Conservation (phyloP, 2,797 vertebrate genomes). For the Coregonus suidteri region DNA sequence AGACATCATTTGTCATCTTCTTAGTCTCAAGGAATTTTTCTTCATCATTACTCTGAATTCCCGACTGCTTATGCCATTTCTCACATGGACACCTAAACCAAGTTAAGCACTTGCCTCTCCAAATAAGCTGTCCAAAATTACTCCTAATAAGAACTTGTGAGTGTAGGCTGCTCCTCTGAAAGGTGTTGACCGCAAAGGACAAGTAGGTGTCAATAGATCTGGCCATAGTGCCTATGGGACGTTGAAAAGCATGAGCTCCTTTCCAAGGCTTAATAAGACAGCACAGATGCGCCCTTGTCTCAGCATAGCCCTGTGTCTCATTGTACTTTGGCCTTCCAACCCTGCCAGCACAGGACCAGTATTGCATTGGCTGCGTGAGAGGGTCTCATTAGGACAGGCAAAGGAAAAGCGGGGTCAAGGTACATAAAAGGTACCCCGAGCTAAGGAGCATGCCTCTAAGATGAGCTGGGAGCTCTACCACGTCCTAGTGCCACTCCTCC, state of each 20-base stretch:
- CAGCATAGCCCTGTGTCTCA: slow-evolving; percentile 71
- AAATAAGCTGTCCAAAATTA: slow-evolving; percentile 72
- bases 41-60: slow-evolving; percentile 54
- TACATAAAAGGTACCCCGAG: slow-evolving; percentile 94
- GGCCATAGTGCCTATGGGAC: slow-evolving; percentile 68
- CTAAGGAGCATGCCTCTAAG: slow-evolving; percentile 90
- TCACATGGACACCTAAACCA: slow-evolving; percentile 55
- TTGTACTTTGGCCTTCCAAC: slow-evolving; percentile 79
- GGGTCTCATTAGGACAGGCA: slow-evolving; percentile 96
- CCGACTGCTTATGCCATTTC: slow-evolving; percentile 34
- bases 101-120: slow-evolving; percentile 73
- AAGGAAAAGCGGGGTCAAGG: slow-evolving; percentile 97
- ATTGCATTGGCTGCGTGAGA: slow-evolving; percentile 71
- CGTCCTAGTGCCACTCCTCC: slow-evolving; percentile 76
- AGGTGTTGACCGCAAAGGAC: slow-evolving; percentile 76
- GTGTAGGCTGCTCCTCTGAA: slow-evolving; percentile 62
- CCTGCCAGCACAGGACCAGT: slow-evolving; percentile 77
- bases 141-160: slow-evolving; percentile 70
- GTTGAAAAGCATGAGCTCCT: slow-evolving; percentile 76
- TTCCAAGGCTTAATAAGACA: slow-evolving; percentile 78
- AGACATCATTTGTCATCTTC: slow-evolving; percentile 60
- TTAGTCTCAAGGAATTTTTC: slow-evolving; percentile 57
- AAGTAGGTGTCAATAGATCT: slow-evolving; percentile 83
- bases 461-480: slow-evolving; percentile 85
- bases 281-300: slow-evolving; percentile 82